A percentile compares a stretch with the other conserved stretches of the same genome.
Evolutionary conservation across 2,113 vertebrate species (phyloP).

Genomic region (Okapia johnstoni): DNA sequence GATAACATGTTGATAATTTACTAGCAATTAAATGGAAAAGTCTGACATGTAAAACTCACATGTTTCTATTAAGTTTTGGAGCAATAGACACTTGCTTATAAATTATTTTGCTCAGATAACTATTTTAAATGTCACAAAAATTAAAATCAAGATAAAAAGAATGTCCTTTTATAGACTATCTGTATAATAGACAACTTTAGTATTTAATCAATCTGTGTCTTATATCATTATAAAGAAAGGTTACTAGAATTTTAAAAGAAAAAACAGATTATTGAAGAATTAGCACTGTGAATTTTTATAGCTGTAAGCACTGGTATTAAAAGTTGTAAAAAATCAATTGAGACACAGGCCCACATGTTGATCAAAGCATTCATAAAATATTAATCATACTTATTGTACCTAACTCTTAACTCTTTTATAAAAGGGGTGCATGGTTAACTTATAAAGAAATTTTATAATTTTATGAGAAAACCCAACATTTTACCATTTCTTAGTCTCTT

Average conservation of each 20-base stretch:
- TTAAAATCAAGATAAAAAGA: background rate
- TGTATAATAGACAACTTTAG: background rate
- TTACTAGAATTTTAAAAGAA: background rate
- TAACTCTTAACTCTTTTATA: background rate
- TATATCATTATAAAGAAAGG: background rate
- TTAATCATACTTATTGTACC: background rate
- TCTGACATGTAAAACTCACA: background rate
- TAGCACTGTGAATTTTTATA: background rate
- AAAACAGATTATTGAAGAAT: background rate
- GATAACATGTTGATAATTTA: background rate
- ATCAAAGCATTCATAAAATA: background rate
- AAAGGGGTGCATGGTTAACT: background rate
- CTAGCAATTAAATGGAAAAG: background rate
- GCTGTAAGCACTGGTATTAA: background rate
- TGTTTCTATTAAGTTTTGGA: background rate
- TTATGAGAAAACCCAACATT: background rate
- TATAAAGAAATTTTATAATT: background rate
- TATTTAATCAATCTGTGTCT: background rate
- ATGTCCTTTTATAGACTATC: background rate
- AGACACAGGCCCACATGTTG: background rate
- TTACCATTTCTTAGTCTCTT: background rate
- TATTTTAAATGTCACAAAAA: background rate
- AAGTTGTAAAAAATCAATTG: background rate
- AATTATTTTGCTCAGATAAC: background rate
- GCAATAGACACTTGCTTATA: background rate